phyloP scores from a whole-genome alignment of 1,140 invertebrate species.

The Camponotus floridanus region DNA sequence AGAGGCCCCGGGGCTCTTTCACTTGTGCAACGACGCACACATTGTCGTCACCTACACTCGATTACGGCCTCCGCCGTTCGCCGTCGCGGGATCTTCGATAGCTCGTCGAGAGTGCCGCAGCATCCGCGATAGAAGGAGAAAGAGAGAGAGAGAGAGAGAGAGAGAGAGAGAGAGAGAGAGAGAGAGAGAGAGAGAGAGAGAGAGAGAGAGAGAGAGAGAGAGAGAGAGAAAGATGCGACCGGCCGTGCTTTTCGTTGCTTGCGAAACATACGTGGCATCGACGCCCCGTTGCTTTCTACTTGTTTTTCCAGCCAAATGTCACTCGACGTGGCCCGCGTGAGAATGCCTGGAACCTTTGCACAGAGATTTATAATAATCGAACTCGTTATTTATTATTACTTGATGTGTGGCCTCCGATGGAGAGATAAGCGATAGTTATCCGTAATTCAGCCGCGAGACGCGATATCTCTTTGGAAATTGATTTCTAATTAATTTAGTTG shows the following conservation, averaged over 20 bases:
- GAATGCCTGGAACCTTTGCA: conserved; percentile 48
- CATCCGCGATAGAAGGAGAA: neutral
- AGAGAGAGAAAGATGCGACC: conserved; percentile 1
- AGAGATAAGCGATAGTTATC: conserved; percentile 2
- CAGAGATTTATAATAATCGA: conserved; percentile 67
- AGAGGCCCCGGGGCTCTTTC: conserved; percentile 79
- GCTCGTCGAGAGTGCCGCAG: conserved; percentile 4
- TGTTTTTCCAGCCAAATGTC: conserved; percentile 70
- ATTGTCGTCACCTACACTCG: conserved; percentile 77
- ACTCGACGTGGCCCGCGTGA: conserved; percentile 47
- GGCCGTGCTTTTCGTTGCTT: conserved; percentile 63
- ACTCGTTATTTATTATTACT: conserved; percentile 57
- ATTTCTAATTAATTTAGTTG: neutral
- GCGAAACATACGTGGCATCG: conserved; percentile 63
- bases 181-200: neutral
- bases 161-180: conserved; percentile 3
- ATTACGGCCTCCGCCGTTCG: conserved; percentile 48
- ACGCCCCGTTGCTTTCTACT: conserved; percentile 63
- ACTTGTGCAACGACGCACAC: conserved; percentile 81
- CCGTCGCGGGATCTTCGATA: conserved; percentile 60
- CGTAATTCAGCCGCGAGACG: neutral
- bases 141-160: neutral
- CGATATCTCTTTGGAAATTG: conserved; percentile 10
- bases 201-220: conserved; percentile 2
- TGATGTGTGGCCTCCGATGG: neutral